phyloP scores from a whole-genome alignment of 1,140 invertebrate genomes.

The Achroia grisella region DNA sequence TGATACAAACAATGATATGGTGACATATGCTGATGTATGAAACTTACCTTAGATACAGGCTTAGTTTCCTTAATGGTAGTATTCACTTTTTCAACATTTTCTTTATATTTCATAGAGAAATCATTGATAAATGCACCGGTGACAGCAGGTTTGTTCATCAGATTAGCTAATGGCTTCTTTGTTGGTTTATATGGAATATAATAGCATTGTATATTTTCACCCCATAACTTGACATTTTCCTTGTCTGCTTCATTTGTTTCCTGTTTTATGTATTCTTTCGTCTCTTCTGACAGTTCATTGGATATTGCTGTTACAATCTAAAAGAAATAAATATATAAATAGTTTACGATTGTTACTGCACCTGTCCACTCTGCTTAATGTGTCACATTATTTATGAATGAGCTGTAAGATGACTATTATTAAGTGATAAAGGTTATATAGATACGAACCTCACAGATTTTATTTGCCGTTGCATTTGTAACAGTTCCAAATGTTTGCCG shows the following conservation, averaged over 20 bases:
- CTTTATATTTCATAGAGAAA: conserved; percentile 70
- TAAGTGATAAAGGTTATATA: no score
- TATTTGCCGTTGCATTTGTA: conserved; percentile 58
- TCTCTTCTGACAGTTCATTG: conserved; percentile 55
- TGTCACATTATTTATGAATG: no score
- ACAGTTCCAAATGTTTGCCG: conserved; percentile 75
- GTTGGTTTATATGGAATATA: conserved; percentile 42
- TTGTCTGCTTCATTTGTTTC: conserved; percentile 48
- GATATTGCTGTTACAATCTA: conserved; percentile 66
- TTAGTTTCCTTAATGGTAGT: conserved; percentile 18
- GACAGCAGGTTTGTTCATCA: conserved; percentile 58
- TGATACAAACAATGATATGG: no score
- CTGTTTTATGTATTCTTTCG: conserved; percentile 58
- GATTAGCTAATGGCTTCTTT: conserved; percentile 49
- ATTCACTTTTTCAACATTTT: conserved; percentile 17
- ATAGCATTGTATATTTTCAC: conserved; percentile 57
- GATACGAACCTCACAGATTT: conserved; percentile 70
- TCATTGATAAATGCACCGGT: conserved; percentile 51
- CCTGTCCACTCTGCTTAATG: no score
- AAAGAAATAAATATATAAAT: conserved; percentile 14
- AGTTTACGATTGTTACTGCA: no score
- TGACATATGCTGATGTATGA: no score
- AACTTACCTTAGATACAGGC: conserved; percentile 26
- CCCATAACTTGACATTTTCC: conserved; percentile 58
- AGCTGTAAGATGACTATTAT: no score